Evolutionary conservation across 2,888 invertebrate genomes (phyloP), one percentile per base, ranked within the genome.

Genomic region (Drosophila mimica): DNA sequence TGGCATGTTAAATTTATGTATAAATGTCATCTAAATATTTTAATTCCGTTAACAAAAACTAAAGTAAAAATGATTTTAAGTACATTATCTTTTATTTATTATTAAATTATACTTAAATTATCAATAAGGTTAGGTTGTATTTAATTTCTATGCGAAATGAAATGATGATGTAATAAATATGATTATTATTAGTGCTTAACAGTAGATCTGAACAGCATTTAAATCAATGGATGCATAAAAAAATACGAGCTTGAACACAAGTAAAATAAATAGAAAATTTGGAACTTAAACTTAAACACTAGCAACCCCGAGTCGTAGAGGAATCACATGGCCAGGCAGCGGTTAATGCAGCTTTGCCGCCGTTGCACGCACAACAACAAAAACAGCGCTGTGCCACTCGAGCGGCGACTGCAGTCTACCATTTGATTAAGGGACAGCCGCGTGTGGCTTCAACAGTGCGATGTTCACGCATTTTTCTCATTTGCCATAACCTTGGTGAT

Each of bases 401-500:
- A 70, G 69, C 70, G 74, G 51, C 63, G 75, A 73, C 80, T 87
- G 83, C 85, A 84, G 78, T 88, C 76, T 68, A 73, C 73, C 82
- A 60, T 66, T 78, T 79, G 65, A 52, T 71, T 53, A 54, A 53
- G 46, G 46, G 46, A 56, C 51, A 61, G 59, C 43, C 61, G 59
- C 33, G 43, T 33, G 30, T 63, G 49, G 60, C 74, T 58, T 28
- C 36, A 51, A n/a, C 25, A 3, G n/a, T 28, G 17, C 33, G 25
- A 46, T 25, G 48, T 38, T 61, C 92, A 93, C 91, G 91, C 87
- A 74, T 90, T 92, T 40, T 93, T 92, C 54, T 93, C 93, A 38
- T 93, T 93, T 73, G 92, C 93, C 94, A 97, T 95, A 34, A 97
- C 96, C 93, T 97, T 97, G 89, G 97, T 97, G 59, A 98, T 96